Percentiles rank a stretch among this genome's conserved stretches.
Evolutionary conservation across 2,888 invertebrate species (phyloP).

Genomic region (Sesamia inferens): DNA sequence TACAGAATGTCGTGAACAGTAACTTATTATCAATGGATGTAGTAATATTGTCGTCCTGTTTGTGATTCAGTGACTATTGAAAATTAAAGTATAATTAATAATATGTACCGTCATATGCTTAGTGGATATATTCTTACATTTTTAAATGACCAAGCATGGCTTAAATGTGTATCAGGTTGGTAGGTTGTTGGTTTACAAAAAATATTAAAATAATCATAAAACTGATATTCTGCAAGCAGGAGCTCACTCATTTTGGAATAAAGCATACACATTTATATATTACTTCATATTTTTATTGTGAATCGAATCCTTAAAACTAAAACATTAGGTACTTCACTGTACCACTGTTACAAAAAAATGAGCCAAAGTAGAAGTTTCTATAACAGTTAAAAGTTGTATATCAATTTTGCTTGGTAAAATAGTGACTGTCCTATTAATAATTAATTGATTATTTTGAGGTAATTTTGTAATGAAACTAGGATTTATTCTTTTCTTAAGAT

Average conservation of each 20-base stretch:
- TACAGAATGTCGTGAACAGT: neutral
- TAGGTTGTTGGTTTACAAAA: constrained; percentile 6
- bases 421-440: constrained; percentile 31
- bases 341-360: constrained; percentile 71
- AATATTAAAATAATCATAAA: constrained; percentile 8
- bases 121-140: neutral
- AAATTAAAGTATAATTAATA: constrained; percentile 7
- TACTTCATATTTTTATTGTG: constrained; percentile 83
- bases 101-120: neutral
- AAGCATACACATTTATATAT: constrained; percentile 77
- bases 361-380: constrained; percentile 64
- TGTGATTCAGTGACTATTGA: neutral
- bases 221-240: constrained; percentile 31
- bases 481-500: constrained; percentile 24
- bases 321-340: constrained; percentile 75
- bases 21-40: constrained; percentile 4
- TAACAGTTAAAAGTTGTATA: constrained; percentile 45
- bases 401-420: constrained; percentile 34
- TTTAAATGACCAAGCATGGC: constrained; percentile 1
- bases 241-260: constrained; percentile 67
- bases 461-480: constrained; percentile 20
- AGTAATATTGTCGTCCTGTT: constrained; percentile 3
- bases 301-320: constrained; percentile 83
- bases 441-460: constrained; percentile 34
- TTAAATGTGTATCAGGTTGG: constrained; percentile 8